Conservation (phyloP, 2,113 vertebrate genomes). For the Parus major region DNA sequence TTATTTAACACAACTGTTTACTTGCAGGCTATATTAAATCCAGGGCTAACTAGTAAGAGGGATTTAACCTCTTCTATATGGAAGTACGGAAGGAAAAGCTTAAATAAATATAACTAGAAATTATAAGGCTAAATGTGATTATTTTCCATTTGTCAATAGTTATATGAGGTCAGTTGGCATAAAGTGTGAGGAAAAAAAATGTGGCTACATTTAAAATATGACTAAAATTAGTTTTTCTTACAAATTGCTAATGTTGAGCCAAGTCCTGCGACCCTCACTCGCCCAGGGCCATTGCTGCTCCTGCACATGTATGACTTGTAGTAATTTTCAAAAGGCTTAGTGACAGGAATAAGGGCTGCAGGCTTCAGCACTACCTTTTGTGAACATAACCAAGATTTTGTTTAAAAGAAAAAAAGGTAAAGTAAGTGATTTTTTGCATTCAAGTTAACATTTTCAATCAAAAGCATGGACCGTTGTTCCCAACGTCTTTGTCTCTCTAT, state of each 20-base stretch:
- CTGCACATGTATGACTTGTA: neutral
- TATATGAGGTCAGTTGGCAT: constrained; percentile 55
- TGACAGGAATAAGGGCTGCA: constrained; percentile 13
- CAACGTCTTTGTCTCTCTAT: constrained; percentile 72
- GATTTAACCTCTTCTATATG: constrained; percentile 30
- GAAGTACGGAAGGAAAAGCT: constrained; percentile 25
- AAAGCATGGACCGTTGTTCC: constrained; percentile 72
- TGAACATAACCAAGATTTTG: constrained; percentile 29
- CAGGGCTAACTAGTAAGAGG: constrained; percentile 43
- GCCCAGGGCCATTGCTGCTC: neutral
- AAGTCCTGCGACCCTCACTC: neutral
- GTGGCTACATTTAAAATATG: constrained; percentile 43
- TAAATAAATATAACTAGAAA: constrained; percentile 52
- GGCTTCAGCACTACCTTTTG: neutral
- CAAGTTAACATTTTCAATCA: constrained; percentile 68
- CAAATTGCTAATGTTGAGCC: constrained; percentile 26
- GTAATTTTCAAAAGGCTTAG: neutral
- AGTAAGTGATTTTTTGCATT: constrained; percentile 83
- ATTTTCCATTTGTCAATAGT: constrained; percentile 56
- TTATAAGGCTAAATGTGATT: constrained; percentile 49
- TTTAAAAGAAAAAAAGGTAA: constrained; percentile 80
- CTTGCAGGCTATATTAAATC: constrained; percentile 41
- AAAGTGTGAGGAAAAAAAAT: constrained; percentile 44
- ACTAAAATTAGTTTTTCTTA: constrained; percentile 55
- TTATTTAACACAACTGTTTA: constrained; percentile 36